A percentile compares a stretch with the other conserved stretches of the same genome.
Conservation (phyloP, 1,140 invertebrate species). For the Drosophila repleta region DNA sequence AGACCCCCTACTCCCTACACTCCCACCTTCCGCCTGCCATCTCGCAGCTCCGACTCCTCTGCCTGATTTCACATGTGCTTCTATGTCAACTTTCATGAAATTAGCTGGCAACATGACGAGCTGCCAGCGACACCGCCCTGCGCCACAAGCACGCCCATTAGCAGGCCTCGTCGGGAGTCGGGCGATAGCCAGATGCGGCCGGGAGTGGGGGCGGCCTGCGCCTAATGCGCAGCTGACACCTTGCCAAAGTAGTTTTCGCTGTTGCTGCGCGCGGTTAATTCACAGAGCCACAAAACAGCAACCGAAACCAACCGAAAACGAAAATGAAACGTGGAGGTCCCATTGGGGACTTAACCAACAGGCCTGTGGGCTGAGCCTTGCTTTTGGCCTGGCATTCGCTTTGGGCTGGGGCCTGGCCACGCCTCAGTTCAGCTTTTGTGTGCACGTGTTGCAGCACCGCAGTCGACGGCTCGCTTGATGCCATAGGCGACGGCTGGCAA, state of each 20-base stretch:
- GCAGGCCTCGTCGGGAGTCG: constrained; percentile 33
- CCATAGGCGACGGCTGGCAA: constrained; percentile 31
- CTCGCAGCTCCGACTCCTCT: not conserved
- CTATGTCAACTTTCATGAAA: constrained; percentile 82
- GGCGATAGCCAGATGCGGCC: constrained; percentile 8
- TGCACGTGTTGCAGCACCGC: constrained; percentile 64
- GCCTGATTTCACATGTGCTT: constrained; percentile 78
- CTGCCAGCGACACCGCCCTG: constrained; percentile 57
- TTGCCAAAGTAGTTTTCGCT: constrained; percentile 81
- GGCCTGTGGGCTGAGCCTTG: constrained; percentile 19
- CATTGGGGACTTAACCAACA: constrained; percentile 60
- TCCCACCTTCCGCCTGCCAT: constrained; percentile 17
- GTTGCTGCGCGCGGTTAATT: constrained; percentile 55
- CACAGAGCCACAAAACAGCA: constrained; percentile 38
- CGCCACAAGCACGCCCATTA: constrained; percentile 67
- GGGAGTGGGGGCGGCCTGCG: constrained; percentile 19
- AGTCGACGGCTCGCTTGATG: constrained; percentile 15
- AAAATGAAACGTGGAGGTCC: constrained; percentile 22
- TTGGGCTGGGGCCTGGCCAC: constrained; percentile 15
- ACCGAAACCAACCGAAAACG: constrained; percentile 29
- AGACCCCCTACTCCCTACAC: too few species aligned
- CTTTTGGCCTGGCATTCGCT: not conserved
- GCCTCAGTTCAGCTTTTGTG: constrained; percentile 22
- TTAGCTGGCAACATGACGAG: constrained; percentile 83
- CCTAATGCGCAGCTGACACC: constrained; percentile 76